Percentiles rank a stretch among this genome's conserved stretches.
These are phyloP conservation scores for Calidris pygmaea DNA, from an alignment of 2,113 vertebrate species.

Conservation along the genomic window DNA sequence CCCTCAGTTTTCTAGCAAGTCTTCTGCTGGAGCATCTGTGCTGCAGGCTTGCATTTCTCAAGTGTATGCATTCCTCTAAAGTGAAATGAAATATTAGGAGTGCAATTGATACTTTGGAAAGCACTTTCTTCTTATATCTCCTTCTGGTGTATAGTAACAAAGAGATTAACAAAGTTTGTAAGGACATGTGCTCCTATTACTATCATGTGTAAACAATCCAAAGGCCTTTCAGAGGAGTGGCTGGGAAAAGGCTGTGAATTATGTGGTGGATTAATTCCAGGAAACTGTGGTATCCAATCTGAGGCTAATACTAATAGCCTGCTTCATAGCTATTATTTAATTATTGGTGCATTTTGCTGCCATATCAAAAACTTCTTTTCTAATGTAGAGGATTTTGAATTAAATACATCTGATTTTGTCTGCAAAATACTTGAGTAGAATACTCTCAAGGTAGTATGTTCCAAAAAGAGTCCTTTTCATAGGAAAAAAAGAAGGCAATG, in stretches of 20 bases:
- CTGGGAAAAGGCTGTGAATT: conserved; percentile 26
- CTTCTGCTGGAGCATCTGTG: conserved; percentile 26
- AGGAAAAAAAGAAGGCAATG: neutral
- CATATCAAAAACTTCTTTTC: neutral
- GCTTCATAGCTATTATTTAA: conserved; percentile 26
- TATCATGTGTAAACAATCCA: neutral
- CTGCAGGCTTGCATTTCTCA: conserved; percentile 31
- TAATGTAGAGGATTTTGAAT: neutral
- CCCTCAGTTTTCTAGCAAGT: neutral
- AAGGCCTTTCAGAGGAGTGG: conserved; percentile 1
- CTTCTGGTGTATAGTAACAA: conserved; percentile 13
- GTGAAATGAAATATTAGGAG: conserved; percentile 39
- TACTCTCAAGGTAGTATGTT: neutral
- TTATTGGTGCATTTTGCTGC: neutral
- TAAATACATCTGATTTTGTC: neutral
- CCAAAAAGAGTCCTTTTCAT: neutral
- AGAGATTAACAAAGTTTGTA: conserved; percentile 11
- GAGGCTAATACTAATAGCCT: neutral
- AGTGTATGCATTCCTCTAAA: conserved; percentile 18
- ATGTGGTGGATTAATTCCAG: conserved; percentile 40
- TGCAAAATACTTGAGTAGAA: neutral
- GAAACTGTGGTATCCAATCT: neutral
- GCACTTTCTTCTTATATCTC: conserved; percentile 34
- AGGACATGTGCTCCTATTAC: conserved; percentile 1
- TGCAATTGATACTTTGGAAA: conserved; percentile 26